Evolutionary conservation across 92 coral and sea anemone genomes (phyloP).

Genomic region (Pocillopora grandis): DNA sequence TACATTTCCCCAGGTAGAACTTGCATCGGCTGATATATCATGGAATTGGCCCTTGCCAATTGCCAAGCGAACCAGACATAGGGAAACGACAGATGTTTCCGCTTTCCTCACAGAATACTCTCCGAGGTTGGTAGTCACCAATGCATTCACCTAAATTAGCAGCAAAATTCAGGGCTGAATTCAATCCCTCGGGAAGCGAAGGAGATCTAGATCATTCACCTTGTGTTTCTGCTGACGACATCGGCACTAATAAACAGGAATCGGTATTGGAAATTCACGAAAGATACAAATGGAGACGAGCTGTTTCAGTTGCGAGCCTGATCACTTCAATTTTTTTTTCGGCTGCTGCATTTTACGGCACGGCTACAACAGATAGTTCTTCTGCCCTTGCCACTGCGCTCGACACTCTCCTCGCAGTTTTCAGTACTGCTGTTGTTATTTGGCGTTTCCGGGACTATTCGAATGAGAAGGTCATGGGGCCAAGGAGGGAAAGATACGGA

Average conservation of each 20-base stretch:
- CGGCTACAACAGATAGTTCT: constrained; percentile 17
- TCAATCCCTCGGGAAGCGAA: constrained; percentile 19
- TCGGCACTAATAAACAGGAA: background rate
- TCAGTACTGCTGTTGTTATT: constrained; percentile 13
- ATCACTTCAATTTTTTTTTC: constrained; percentile 9
- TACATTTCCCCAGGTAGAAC: too few species aligned
- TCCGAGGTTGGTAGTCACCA: constrained; percentile 3
- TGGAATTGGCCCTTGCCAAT: background rate
- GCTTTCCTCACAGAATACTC: background rate
- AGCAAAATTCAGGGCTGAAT: constrained; percentile 26
- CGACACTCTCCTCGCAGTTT: constrained; percentile 12
- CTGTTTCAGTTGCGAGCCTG: constrained; percentile 24
- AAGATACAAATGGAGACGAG: constrained; percentile 23
- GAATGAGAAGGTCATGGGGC: background rate
- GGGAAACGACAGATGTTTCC: background rate
- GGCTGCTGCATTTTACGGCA: constrained; percentile 4
- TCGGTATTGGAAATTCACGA: background rate
- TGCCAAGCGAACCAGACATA: background rate
- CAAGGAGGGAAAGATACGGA: constrained; percentile 14
- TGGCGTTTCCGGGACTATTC: constrained; percentile 16
- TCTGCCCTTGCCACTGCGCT: constrained; percentile 22
- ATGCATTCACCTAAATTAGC: constrained; percentile 17
- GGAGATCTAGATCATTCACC: constrained; percentile 3
- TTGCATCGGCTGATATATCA: background rate
- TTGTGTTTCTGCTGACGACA: constrained; percentile 9